phyloP scores from a whole-genome alignment of 2,888 invertebrate genomes.

The Himalopsyche japonica region DNA sequence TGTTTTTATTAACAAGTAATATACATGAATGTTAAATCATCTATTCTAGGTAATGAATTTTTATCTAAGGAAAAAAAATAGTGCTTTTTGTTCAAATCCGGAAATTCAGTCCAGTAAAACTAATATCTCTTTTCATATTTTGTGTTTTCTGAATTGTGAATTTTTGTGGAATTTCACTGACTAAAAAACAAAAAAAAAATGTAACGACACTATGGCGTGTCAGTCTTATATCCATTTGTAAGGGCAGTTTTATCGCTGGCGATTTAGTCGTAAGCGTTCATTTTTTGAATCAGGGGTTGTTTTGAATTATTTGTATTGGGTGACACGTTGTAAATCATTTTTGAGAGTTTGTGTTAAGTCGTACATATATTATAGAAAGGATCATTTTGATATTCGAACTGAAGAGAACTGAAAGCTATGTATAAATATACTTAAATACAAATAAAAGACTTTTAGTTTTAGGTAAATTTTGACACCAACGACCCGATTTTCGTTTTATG shows the following conservation, averaged over 20 bases:
- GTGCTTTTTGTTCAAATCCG: no score
- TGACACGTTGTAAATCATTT: not conserved
- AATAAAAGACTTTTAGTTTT: no score
- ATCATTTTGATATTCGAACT: not conserved
- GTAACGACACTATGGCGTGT: not conserved
- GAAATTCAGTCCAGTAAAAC: no score
- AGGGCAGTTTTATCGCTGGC: not conserved
- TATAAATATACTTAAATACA: no score
- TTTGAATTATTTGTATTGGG: not conserved
- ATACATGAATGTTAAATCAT: no score
- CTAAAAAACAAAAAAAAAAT: not conserved
- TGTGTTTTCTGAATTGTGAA: not conserved
- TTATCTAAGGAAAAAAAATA: no score
- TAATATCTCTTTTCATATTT: no score
- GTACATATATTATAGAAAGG: not conserved
- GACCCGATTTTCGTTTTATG: no score
- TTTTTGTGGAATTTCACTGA: not conserved
- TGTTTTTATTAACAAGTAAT: no score
- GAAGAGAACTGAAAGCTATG: no score
- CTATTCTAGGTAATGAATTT: no score
- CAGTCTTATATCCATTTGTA: not conserved
- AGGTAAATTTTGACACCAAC: no score
- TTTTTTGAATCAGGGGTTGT: not conserved
- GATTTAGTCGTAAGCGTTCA: not conserved
- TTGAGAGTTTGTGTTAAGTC: not conserved